These are phyloP conservation scores for Tympanuchus pallidicinctus DNA, from an alignment of 2,113 vertebrate species.

Conservation along the genomic window DNA sequence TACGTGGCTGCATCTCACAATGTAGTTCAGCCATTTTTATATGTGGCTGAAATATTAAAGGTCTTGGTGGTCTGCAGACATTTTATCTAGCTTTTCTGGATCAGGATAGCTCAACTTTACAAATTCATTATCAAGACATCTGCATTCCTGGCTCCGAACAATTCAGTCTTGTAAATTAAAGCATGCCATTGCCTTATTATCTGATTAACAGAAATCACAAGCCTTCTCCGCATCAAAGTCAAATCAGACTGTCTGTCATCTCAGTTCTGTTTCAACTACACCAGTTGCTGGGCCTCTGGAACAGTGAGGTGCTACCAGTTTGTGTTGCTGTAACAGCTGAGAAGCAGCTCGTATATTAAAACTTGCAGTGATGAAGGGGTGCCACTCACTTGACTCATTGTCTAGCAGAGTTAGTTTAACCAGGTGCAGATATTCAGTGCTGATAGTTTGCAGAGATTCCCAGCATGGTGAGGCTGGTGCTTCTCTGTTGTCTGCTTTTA, in stretches of 20 bases:
- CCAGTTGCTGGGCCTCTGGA: neutral
- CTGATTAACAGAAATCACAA: neutral
- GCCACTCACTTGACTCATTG: neutral
- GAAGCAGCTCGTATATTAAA: neutral
- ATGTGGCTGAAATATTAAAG: neutral
- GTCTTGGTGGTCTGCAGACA: neutral
- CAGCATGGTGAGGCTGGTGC: neutral
- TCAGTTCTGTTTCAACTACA: neutral
- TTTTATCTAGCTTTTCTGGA: neutral
- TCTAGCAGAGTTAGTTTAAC: neutral
- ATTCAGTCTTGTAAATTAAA: neutral
- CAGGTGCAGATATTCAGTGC: neutral
- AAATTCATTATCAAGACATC: neutral
- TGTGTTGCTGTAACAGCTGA: neutral
- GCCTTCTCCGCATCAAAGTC: neutral
- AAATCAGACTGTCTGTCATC: neutral
- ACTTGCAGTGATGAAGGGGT: neutral
- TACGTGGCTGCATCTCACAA: neutral
- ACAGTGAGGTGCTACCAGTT: neutral
- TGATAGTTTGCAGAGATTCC: neutral
- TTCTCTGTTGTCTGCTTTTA: neutral
- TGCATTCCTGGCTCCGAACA: neutral
- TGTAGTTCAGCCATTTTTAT: neutral
- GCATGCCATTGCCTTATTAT: neutral
- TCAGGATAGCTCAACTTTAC: neutral